Percentiles rank a stretch among this genome's conserved stretches.
Conservation (phyloP, 2,888 invertebrate genomes). For the Cosmopolites sordidus region DNA sequence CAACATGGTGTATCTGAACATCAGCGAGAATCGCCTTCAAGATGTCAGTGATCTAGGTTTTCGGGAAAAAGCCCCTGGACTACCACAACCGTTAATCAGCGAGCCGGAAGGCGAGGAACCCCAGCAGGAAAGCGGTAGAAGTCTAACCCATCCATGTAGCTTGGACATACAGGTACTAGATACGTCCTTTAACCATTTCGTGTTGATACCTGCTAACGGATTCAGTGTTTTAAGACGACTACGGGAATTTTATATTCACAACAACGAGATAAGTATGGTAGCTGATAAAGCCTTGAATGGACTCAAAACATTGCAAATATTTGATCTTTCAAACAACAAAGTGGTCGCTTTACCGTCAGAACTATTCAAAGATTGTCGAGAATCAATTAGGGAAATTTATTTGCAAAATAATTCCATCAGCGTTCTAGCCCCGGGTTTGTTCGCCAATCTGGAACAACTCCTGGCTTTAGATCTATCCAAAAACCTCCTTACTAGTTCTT, state of each 20-base stretch:
- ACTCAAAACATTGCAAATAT: constrained; percentile 73
- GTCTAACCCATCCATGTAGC: constrained; percentile 57
- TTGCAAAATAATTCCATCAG: constrained; percentile 88
- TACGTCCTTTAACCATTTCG: constrained; percentile 80
- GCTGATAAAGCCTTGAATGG: constrained; percentile 79
- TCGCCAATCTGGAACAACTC: constrained; percentile 79
- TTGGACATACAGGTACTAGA: constrained; percentile 80
- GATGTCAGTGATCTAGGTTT: constrained; percentile 85
- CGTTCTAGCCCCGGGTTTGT: constrained; percentile 77
- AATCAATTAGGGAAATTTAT: constrained; percentile 81
- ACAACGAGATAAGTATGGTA: constrained; percentile 86
- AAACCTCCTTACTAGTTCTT: constrained; percentile 80
- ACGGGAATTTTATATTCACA: constrained; percentile 75
- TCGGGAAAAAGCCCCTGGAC: constrained; percentile 60
- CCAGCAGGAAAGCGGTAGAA: constrained; percentile 39
- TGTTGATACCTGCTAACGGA: constrained; percentile 75
- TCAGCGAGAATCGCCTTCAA: constrained; percentile 82
- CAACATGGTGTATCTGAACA: constrained; percentile 75
- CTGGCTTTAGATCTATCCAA: constrained; percentile 78
- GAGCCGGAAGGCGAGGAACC: constrained; percentile 52
- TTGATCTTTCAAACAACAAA: constrained; percentile 88
- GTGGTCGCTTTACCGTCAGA: constrained; percentile 82
- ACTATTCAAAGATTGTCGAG: constrained; percentile 73
- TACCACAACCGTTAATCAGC: constrained; percentile 63
- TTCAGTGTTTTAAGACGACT: constrained; percentile 76